phyloP scores from a whole-genome alignment of 2,113 vertebrate genomes.

The Corythoichthys intestinalis region DNA sequence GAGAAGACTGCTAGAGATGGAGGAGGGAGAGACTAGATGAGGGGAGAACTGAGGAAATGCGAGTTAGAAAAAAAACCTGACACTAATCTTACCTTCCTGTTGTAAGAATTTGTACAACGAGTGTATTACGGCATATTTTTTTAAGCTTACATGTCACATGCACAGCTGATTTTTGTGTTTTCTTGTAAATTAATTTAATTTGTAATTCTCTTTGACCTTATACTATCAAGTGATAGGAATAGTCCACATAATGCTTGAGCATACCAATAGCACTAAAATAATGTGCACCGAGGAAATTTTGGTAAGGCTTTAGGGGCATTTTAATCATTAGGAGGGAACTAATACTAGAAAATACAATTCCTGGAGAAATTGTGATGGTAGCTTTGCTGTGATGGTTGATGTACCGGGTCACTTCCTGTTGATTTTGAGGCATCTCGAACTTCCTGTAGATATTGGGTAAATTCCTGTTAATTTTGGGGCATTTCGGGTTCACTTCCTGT shows the following conservation, averaged over 20 bases:
- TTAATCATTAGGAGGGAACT: not conserved
- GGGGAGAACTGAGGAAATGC: slow-evolving; percentile 37
- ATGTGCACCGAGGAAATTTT: not conserved
- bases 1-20: slow-evolving; percentile 44
- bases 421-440: too few species aligned
- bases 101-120: slow-evolving; percentile 32
- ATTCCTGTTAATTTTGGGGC: too few species aligned
- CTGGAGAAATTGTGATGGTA: too few species aligned
- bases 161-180: slow-evolving; percentile 6
- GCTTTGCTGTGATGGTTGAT: too few species aligned
- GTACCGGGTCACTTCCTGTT: too few species aligned
- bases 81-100: slow-evolving; percentile 23
- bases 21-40: slow-evolving; percentile 40
- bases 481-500: too few species aligned
- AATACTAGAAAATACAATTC: too few species aligned
- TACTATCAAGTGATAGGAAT: not conserved
- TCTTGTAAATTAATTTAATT: slow-evolving; percentile 11
- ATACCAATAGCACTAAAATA: not conserved
- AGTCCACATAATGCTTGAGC: not conserved
- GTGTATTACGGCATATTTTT: not conserved
- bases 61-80: slow-evolving; percentile 15
- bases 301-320: not conserved
- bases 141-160: slow-evolving; percentile 10
- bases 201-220: slow-evolving; percentile 4
- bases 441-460: too few species aligned